Evolutionary conservation across 2,888 invertebrate genomes (phyloP).

Genomic region (Phengaris alcon): DNA sequence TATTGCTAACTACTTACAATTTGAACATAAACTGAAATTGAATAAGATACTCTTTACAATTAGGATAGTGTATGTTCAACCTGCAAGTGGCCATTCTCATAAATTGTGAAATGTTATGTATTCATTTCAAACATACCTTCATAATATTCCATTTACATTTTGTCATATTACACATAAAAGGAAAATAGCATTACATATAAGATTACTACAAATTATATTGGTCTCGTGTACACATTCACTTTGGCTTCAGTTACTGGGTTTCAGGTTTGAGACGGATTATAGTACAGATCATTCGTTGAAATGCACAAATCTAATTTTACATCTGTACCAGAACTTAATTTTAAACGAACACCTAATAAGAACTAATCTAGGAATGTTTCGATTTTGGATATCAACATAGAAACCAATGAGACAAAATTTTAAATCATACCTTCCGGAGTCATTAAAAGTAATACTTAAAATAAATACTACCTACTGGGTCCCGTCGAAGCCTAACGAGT

Average conservation of each 20-base stretch:
- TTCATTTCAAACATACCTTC: background rate
- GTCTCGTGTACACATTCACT: conserved; percentile 27
- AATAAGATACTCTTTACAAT: background rate
- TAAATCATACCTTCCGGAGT: conserved; percentile 67
- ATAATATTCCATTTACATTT: conserved; percentile 16
- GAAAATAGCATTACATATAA: conserved; percentile 20
- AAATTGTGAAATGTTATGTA: conserved; percentile 2
- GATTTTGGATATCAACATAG: conserved; percentile 29
- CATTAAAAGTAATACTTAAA: conserved; percentile 73
- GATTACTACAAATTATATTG: conserved; percentile 18
- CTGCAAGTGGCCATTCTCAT: background rate
- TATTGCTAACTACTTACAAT: conserved; percentile 8
- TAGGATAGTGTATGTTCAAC: background rate
- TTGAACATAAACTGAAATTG: background rate
- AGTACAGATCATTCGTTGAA: conserved; percentile 6
- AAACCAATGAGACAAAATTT: conserved; percentile 44
- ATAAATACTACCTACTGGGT: conserved; percentile 71
- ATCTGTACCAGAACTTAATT: conserved; percentile 29
- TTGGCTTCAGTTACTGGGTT: conserved; percentile 34
- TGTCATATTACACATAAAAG: conserved; percentile 13
- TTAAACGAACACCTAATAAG: conserved; percentile 31
- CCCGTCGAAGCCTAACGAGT: conserved; percentile 63
- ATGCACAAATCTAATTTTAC: conserved; percentile 13
- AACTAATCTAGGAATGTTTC: conserved; percentile 29
- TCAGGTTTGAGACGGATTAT: conserved; percentile 24